These are phyloP conservation scores for Drosophila macrothrix DNA, from an alignment of 2,888 invertebrate species.

Conservation along the genomic window DNA sequence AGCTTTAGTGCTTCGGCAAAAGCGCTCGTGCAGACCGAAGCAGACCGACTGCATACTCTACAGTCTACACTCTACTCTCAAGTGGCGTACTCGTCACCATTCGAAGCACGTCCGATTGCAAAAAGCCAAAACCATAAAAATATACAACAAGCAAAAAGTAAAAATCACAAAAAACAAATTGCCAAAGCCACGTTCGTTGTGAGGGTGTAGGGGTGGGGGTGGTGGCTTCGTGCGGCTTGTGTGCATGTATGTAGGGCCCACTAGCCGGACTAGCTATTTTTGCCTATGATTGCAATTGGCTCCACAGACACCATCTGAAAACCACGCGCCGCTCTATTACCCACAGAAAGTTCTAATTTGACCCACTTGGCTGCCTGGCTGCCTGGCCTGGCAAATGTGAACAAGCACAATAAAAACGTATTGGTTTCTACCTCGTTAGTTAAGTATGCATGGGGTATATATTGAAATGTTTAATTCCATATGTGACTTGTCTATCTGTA, in stretches of 20 bases:
- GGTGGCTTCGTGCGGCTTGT: background rate
- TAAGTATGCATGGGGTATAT: background rate
- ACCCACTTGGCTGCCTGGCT: constrained; percentile 40
- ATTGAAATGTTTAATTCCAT: background rate
- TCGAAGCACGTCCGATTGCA: constrained; percentile 61
- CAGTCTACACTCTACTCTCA: constrained; percentile 10
- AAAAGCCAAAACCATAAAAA: constrained; percentile 31
- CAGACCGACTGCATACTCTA: background rate
- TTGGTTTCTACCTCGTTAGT: background rate
- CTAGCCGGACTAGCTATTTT: constrained; percentile 1
- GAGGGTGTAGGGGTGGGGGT: background rate
- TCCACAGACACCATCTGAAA: constrained; percentile 1
- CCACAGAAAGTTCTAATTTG: constrained; percentile 59
- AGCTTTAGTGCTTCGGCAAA: constrained; percentile 11
- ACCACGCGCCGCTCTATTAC: constrained; percentile 31
- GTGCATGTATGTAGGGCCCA: constrained; percentile 17
- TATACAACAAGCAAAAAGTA: background rate
- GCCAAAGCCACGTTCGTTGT: constrained; percentile 11
- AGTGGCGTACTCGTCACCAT: constrained; percentile 21
- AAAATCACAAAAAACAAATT: constrained; percentile 19
- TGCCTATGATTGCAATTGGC: background rate
- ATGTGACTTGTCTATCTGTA: background rate
- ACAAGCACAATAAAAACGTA: constrained; percentile 18
- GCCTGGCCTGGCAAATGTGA: constrained; percentile 22
- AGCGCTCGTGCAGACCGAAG: constrained; percentile 7